These are phyloP conservation scores for Apeltes quadracus DNA, from an alignment of 2,113 vertebrate species.

Conservation along the genomic window DNA sequence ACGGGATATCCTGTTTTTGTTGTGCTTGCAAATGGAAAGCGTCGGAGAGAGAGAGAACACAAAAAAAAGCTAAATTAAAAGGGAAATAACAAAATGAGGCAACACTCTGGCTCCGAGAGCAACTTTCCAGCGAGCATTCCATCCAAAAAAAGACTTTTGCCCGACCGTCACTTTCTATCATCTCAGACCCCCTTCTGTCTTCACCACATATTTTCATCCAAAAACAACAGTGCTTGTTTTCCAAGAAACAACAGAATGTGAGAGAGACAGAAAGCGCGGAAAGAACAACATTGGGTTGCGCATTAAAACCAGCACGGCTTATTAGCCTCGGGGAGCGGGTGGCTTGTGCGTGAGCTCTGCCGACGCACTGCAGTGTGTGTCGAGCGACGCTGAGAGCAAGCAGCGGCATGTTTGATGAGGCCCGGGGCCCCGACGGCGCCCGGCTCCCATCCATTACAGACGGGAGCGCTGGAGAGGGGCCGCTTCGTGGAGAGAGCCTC, in stretches of 20 bases:
- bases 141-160: constrained; percentile 9
- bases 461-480: not conserved
- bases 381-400: constrained; percentile 13
- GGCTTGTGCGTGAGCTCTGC: constrained; percentile 15
- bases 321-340: constrained; percentile 28
- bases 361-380: not conserved
- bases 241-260: constrained; percentile 58
- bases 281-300: constrained; percentile 52
- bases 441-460: not conserved
- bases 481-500: not conserved
- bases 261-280: constrained; percentile 51
- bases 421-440: not conserved
- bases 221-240: constrained; percentile 52
- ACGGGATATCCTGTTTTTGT: constrained; percentile 74
- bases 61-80: not conserved
- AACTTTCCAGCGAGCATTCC: constrained; percentile 40
- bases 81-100: constrained; percentile 29
- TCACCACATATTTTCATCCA: constrained; percentile 52
- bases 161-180: constrained; percentile 33
- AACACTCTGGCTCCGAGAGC: constrained; percentile 29
- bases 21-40: constrained; percentile 44
- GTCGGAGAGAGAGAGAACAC: not conserved
- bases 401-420: constrained; percentile 9
- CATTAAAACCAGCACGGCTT: constrained; percentile 41
- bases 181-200: constrained; percentile 51